phyloP scores from a whole-genome alignment of 2,888 invertebrate genomes.

The Plebejus anna region DNA sequence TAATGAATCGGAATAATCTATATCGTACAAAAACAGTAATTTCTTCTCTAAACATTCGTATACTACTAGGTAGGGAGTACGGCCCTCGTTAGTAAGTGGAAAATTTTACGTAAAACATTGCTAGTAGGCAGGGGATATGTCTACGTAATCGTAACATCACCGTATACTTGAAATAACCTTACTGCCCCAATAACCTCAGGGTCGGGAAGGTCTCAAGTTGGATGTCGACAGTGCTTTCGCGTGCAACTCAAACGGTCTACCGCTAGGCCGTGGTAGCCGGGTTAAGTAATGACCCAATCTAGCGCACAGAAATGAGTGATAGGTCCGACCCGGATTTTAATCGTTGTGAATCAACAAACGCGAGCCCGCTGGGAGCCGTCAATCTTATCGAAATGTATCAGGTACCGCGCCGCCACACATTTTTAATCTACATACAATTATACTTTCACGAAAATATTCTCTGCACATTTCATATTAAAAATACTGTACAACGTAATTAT shows the following conservation, averaged over 20 bases:
- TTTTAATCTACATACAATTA: slow-evolving; percentile 18
- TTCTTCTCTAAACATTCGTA: too few relatives aligned
- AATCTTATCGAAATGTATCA: slow-evolving; percentile 17
- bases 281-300: slow-evolving; percentile 21
- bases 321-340: slow-evolving; percentile 24
- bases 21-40: too few relatives aligned
- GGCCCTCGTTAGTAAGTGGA: too few relatives aligned
- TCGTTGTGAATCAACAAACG: slow-evolving; percentile 25
- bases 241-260: neutral
- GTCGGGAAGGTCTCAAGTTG: neutral
- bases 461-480: neutral
- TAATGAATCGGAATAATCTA: too few relatives aligned
- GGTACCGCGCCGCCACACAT: neutral
- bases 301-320: slow-evolving; percentile 22
- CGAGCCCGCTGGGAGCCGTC: slow-evolving; percentile 22
- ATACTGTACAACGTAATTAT: neutral
- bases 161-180: neutral
- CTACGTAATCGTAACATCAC: neutral
- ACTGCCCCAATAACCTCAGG: neutral
- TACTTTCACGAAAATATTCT: slow-evolving; percentile 13
- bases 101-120: neutral
- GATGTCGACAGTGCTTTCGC: neutral
- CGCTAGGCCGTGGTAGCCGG: neutral
- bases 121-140: neutral
- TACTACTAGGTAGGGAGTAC: too few relatives aligned